These are phyloP conservation scores for Brachyhypopomus occidentalis DNA, from an alignment of 2,113 vertebrate species.

Conservation along the genomic window DNA sequence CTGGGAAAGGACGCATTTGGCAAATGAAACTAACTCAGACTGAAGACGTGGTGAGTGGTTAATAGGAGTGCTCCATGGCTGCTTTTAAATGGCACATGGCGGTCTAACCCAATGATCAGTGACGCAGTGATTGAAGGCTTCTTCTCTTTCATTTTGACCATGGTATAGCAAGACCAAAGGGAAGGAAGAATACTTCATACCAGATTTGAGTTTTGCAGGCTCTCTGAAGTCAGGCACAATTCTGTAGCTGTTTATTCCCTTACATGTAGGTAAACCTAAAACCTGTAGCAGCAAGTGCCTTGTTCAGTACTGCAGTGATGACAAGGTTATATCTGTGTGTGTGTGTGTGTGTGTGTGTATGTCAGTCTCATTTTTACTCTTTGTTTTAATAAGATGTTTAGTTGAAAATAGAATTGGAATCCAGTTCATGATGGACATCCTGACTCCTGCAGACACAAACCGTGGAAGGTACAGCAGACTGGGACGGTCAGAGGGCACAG, in stretches of 20 bases:
- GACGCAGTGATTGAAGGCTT: conserved; percentile 2
- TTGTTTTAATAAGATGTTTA: not conserved
- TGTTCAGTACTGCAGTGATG: not conserved
- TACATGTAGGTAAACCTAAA: not conserved
- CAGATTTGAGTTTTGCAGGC: not conserved
- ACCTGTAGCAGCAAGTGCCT: not conserved
- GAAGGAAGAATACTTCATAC: not conserved
- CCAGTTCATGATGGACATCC: not conserved
- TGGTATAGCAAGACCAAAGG: not conserved
- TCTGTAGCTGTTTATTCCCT: not conserved
- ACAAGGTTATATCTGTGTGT: not conserved
- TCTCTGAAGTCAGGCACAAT: not conserved
- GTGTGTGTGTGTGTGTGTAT: conserved; percentile 2
- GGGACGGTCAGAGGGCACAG: not conserved
- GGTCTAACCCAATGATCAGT: not conserved
- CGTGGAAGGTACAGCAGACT: not conserved
- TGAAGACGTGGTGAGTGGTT: too few relatives aligned
- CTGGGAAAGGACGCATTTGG: not conserved
- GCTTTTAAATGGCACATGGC: too few relatives aligned
- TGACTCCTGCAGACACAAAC: not conserved
- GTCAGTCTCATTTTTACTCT: not conserved
- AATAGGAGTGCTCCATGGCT: too few relatives aligned
- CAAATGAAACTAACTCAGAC: not conserved
- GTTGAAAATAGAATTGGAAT: not conserved
- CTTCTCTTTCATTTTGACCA: not conserved